These are phyloP conservation scores for Periparus ater DNA, from an alignment of 2,797 vertebrate species.

Conservation along the genomic window DNA sequence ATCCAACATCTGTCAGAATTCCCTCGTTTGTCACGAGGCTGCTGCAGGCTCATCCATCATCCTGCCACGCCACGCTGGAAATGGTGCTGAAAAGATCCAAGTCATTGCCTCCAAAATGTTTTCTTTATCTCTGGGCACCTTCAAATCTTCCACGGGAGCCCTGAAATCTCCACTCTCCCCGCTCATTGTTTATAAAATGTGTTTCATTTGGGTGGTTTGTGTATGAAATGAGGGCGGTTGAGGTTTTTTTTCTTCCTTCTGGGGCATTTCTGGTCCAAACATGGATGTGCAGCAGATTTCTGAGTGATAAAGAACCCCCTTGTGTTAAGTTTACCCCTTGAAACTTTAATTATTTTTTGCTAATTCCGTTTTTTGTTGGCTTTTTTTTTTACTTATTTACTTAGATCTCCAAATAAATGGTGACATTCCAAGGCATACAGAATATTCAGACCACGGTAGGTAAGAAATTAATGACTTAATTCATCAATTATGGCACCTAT, in stretches of 20 bases:
- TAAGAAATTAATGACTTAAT: neutral
- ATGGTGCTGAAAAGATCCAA: constrained; percentile 55
- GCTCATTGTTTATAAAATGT: neutral
- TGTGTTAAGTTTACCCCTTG: neutral
- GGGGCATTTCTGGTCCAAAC: neutral
- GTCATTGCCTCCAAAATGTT: constrained; percentile 40
- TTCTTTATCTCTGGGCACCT: constrained; percentile 32
- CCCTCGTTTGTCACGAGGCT: constrained; percentile 45
- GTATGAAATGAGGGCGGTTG: neutral
- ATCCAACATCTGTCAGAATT: constrained; percentile 18
- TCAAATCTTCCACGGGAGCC: neutral
- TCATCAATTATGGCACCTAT: neutral
- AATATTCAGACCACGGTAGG: neutral
- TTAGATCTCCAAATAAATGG: neutral
- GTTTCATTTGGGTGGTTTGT: neutral
- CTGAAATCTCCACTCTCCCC: neutral
- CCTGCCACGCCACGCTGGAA: constrained; percentile 4
- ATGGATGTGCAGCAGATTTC: neutral
- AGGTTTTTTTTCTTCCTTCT: neutral
- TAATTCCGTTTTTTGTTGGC: neutral
- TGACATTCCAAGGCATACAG: neutral
- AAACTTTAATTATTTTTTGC: neutral
- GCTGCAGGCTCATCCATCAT: constrained; percentile 51
- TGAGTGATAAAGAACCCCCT: neutral
- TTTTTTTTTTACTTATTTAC: neutral